A percentile compares a stretch with the other conserved stretches of the same genome.
Conservation (phyloP, 2,797 vertebrate genomes). For the Poecilia velifera region DNA sequence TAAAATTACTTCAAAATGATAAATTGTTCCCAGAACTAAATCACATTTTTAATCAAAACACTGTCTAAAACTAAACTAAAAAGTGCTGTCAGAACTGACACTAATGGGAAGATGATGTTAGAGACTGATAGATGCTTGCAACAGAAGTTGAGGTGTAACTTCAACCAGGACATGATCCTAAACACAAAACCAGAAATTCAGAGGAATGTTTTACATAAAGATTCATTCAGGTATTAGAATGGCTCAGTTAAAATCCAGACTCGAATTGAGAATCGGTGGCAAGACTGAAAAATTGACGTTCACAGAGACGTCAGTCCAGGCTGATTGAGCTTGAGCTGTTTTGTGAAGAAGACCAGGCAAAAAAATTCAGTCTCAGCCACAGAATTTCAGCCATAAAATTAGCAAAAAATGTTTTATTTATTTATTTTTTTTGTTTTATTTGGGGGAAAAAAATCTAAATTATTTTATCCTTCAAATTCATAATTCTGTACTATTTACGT, state of each 20-base stretch:
- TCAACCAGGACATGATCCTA: neutral
- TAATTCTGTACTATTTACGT: neutral
- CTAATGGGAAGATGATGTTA: neutral
- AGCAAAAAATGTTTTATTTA: neutral
- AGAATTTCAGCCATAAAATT: neutral
- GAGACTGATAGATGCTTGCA: neutral
- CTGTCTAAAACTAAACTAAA: neutral
- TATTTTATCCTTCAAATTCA: neutral
- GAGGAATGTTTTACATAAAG: neutral
- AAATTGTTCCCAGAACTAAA: neutral
- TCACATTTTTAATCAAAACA: neutral
- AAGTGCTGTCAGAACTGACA: neutral
- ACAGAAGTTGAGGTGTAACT: neutral
- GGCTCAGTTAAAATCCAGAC: neutral
- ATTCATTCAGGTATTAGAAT: neutral
- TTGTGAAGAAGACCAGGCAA: neutral
- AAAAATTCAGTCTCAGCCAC: neutral
- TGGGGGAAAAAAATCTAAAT: neutral
- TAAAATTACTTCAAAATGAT: neutral
- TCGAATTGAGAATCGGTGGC: neutral
- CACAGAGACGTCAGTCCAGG: neutral
- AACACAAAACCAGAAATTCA: neutral
- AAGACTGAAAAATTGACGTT: neutral
- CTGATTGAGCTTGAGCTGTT: neutral
- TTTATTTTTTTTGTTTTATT: neutral